Evolutionary conservation across 2,888 invertebrate species (phyloP).

Genomic region (Zonitis immaculata): DNA sequence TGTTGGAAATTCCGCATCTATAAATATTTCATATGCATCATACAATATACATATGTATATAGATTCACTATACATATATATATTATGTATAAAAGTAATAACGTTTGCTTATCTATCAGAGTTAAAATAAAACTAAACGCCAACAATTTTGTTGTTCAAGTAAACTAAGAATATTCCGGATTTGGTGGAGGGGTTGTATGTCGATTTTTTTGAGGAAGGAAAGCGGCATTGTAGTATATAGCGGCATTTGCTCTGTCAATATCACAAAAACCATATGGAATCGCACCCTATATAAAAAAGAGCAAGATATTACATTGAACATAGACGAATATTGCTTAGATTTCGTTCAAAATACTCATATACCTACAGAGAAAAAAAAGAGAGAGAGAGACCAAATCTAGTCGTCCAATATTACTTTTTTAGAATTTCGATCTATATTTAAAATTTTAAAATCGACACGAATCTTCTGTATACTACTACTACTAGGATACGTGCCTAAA

Average conservation of each 20-base stretch:
- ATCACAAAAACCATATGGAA: conserved; percentile 34
- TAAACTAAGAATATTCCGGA: conserved; percentile 11
- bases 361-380: too few species aligned
- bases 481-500: conserved; percentile 17
- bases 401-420: conserved; percentile 39
- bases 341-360: conserved; percentile 40
- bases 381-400: too few species aligned
- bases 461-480: conserved; percentile 13
- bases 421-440: conserved; percentile 36
- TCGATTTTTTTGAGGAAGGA: too few species aligned
- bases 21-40: conserved; percentile 12
- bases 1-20: not conserved
- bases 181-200: too few species aligned
- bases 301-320: conserved; percentile 35
- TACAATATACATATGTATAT: too few species aligned
- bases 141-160: conserved; percentile 7
- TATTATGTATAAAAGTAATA: conserved; percentile 13
- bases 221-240: conserved; percentile 3
- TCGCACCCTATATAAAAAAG: conserved; percentile 40
- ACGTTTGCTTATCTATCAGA: conserved; percentile 1
- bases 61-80: too few species aligned
- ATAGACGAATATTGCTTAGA: conserved; percentile 39
- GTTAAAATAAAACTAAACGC: conserved; percentile 3
- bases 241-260: conserved; percentile 18
- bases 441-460: conserved; percentile 20